Evolutionary conservation across 2,888 invertebrate species (phyloP).

Genomic region (Amiota mariae): DNA sequence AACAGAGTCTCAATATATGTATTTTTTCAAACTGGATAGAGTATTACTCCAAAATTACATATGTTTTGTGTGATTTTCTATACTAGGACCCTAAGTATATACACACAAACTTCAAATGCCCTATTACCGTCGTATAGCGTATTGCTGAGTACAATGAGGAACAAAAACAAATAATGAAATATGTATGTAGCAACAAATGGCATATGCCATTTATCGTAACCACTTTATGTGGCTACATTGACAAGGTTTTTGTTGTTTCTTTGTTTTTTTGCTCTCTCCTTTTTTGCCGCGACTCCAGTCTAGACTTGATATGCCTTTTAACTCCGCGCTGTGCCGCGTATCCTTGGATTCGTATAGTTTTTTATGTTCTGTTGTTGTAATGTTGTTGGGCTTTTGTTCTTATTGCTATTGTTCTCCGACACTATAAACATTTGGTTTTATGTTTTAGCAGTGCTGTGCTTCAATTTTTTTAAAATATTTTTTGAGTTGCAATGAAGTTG

Average conservation of each 20-base stretch:
- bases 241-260: constrained; percentile 31
- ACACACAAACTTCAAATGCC: constrained; percentile 31
- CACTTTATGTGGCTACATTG: constrained; percentile 58
- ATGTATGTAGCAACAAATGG: constrained; percentile 55
- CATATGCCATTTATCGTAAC: constrained; percentile 67
- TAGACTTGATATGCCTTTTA: constrained; percentile 1
- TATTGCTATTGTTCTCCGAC: constrained; percentile 24
- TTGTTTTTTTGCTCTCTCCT: constrained; percentile 48
- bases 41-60: no score
- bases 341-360: constrained; percentile 1
- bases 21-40: no score
- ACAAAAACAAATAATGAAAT: constrained; percentile 38
- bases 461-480: constrained; percentile 26
- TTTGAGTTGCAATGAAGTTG: constrained; percentile 33
- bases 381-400: constrained; percentile 42
- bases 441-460: constrained; percentile 38
- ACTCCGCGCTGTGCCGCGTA: no score
- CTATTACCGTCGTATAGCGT: constrained; percentile 12
- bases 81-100: no score
- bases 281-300: constrained; percentile 5
- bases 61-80: no score
- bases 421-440: constrained; percentile 42
- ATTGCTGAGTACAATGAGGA: constrained; percentile 53
- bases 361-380: constrained; percentile 42
- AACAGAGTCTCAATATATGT: no score